Evolutionary conservation across 1,140 invertebrate genomes (phyloP).

Genomic region (Prorops nasuta): DNA sequence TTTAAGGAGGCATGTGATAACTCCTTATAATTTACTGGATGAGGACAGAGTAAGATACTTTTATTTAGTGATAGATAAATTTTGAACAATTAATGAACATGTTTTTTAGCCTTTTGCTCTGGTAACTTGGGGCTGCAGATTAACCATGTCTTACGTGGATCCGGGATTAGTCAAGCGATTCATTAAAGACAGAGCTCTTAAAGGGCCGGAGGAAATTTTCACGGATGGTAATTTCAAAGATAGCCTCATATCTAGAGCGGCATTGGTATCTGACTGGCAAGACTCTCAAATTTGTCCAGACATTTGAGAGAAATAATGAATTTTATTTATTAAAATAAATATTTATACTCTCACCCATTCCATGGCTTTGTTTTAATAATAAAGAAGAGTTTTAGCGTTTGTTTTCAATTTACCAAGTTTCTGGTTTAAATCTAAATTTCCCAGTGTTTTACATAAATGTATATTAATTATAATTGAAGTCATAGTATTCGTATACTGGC

Average conservation of each 20-base stretch:
- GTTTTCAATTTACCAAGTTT: no score
- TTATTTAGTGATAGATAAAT: background rate
- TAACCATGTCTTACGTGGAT: slow-evolving; percentile 73
- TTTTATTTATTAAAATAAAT: no score
- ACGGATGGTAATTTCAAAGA: slow-evolving; percentile 65
- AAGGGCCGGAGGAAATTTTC: slow-evolving; percentile 64
- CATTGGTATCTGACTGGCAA: slow-evolving; percentile 54
- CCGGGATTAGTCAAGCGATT: slow-evolving; percentile 60
- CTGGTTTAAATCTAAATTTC: no score
- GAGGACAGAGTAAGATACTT: slow-evolving; percentile 60
- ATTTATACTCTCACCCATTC: no score
- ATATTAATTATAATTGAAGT: no score
- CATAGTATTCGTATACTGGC: background rate
- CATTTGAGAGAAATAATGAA: no score
- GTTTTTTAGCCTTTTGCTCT: slow-evolving; percentile 71
- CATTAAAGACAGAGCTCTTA: slow-evolving; percentile 66
- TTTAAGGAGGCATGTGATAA: slow-evolving; percentile 78
- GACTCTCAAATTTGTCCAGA: slow-evolving; percentile 61
- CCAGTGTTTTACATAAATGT: no score
- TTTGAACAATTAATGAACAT: slow-evolving; percentile 5
- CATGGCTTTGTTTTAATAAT: no score
- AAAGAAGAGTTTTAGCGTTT: no score
- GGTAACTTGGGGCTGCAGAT: slow-evolving; percentile 72
- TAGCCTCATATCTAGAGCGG: slow-evolving; percentile 57
- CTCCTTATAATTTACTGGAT: slow-evolving; percentile 67